phyloP scores from a whole-genome alignment of 2,888 invertebrate species.

The Drosophila cracens region DNA sequence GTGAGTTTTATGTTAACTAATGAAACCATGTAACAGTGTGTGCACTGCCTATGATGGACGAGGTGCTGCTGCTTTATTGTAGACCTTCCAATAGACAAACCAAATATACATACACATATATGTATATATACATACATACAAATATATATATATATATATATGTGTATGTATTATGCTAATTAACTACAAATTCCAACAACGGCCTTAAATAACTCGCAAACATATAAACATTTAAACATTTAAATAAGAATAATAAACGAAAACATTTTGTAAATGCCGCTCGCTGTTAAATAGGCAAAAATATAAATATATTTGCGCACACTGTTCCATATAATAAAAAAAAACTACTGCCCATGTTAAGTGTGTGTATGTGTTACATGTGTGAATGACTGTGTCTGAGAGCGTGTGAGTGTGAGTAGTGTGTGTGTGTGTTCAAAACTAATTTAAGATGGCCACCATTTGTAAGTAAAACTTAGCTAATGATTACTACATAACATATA shows the following conservation, averaged over 20 bases:
- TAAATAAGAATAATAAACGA: conserved; percentile 18
- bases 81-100: conserved; percentile 74
- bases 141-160: conserved; percentile 9
- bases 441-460: conserved; percentile 74
- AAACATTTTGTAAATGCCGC: conserved; percentile 42
- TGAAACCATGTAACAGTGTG: conserved; percentile 65
- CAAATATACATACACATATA: conserved; percentile 24
- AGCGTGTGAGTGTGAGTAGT: conserved; percentile 22
- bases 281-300: conserved; percentile 53
- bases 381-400: conserved; percentile 15
- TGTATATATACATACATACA: conserved; percentile 12
- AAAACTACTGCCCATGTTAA: conserved; percentile 70
- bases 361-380: conserved; percentile 6
- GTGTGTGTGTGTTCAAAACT: conserved; percentile 33
- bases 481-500: conserved; percentile 20
- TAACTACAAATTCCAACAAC: conserved; percentile 72
- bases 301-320: conserved; percentile 48
- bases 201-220: conserved; percentile 66
- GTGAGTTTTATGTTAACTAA: conserved; percentile 54
- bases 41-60: conserved; percentile 55
- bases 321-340: conserved; percentile 63
- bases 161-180: conserved; percentile 40
- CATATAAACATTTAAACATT: conserved; percentile 15
- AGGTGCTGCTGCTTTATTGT: conserved; percentile 57
- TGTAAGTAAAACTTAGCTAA: conserved; percentile 74